Base-by-base conservation (phyloP, 1,140 invertebrate species). In the Rhyacophila brunnea region DNA sequence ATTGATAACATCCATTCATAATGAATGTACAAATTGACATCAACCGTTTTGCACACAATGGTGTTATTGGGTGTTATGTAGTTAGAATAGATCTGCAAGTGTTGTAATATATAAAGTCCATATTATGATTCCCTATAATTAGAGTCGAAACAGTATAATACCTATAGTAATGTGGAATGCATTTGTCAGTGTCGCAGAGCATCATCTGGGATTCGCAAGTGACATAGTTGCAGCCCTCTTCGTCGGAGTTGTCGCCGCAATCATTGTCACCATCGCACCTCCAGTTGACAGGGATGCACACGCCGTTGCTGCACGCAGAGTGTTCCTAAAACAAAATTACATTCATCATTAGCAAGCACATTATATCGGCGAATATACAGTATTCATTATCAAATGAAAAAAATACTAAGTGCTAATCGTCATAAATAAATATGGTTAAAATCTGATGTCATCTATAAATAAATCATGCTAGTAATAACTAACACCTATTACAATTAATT, bases 201-300 rank as follows among this genome's bases (percentile, higher is more conserved):
- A 90, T 85, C 69, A 87, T 83, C 23, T 81, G 80, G 2, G 83
- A 81, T 2, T 73, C 70, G 68, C 89, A 91, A 1, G 50, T 51
- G 28, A 48, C 50, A 40, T 72, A 70, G 19, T 68, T 68, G 56
- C 84, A 85, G 7, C 72, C 43, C 0, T 53, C 6, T 58, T 82
- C 81, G 62, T 82, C 81, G 0, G 77, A 79, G 17, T 72, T 67
- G 59, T 82, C 80, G 2, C 75, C 73, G 55, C 86, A 88, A 64
- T 87, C 85, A 58, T 84, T 83, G 46, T 86, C 82, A 3, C 67
- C 67, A 66, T 82, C 80, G 66, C 78, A 82, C n/a, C 60, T 71
- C 85, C 86, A 89, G 19, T 80, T 78, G 15, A 75, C 77, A 0
- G 85, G 81, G 14, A 92, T 83, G 61, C 90, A 92, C 1, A 80